These are phyloP conservation scores for Vidua macroura DNA, from an alignment of 2,113 vertebrate genomes.

Conservation along the genomic window DNA sequence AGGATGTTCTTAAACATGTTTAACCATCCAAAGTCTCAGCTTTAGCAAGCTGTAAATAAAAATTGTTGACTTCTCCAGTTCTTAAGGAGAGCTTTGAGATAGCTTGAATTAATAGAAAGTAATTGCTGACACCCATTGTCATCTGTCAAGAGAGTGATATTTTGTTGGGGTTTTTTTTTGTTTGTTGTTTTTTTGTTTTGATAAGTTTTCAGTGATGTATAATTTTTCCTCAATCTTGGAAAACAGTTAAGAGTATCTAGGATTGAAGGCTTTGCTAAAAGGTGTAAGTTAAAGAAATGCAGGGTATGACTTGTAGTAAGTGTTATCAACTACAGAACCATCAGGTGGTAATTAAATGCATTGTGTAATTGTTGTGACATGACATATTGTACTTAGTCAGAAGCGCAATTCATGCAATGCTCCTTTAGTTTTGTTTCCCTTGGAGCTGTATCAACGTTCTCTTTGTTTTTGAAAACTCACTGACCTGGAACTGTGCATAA, in stretches of 20 bases:
- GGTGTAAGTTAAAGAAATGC: background rate
- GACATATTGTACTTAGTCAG: background rate
- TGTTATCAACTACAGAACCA: background rate
- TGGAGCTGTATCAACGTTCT: background rate
- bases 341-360: background rate
- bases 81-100: background rate
- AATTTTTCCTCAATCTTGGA: background rate
- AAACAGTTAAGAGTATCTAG: background rate
- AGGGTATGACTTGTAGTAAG: background rate
- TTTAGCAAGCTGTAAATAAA: background rate
- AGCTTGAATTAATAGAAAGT: background rate
- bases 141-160: background rate
- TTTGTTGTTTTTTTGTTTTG: background rate
- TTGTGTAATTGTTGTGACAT: background rate
- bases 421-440: slow-evolving; percentile 10
- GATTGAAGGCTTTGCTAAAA: background rate
- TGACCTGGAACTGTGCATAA: slow-evolving; percentile 39
- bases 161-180: background rate
- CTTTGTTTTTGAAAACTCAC: slow-evolving; percentile 25
- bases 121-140: background rate
- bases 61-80: background rate
- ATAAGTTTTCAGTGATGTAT: background rate
- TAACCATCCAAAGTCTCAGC: background rate
- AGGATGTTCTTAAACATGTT: background rate
- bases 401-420: background rate